phyloP scores from a whole-genome alignment of 2,797 vertebrate genomes.

The Crax fasciolata region DNA sequence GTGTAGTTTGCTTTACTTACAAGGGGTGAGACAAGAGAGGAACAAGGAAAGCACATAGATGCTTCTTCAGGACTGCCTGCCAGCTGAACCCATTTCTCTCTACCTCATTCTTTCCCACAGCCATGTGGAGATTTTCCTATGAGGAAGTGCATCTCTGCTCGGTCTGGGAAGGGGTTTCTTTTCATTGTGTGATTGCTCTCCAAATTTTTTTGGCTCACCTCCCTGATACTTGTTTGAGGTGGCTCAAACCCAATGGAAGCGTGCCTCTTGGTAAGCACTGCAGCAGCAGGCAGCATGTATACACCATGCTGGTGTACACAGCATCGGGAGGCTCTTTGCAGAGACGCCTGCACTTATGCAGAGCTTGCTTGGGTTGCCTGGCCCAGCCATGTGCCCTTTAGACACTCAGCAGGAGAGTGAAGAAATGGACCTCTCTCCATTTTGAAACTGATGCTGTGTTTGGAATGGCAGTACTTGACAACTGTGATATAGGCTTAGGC shows the following conservation, averaged over 20 bases:
- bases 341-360: not conserved
- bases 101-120: constrained; percentile 12
- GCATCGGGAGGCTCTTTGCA: not conserved
- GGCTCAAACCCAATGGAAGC: not conserved
- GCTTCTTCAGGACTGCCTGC: not conserved
- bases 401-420: fast-evolving
- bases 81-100: not conserved
- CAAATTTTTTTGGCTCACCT: not conserved
- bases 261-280: not conserved
- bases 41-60: not conserved
- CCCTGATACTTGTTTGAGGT: not conserved
- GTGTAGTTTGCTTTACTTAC: not conserved
- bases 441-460: not conserved
- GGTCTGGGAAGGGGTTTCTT: constrained; percentile 8
- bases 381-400: not conserved
- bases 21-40: not conserved
- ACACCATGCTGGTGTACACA: fast-evolving
- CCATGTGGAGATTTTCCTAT: not conserved
- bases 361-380: not conserved
- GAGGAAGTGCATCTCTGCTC: not conserved
- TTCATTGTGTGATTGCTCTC: not conserved
- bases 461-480: not conserved
- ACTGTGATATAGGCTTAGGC: not conserved
- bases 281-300: not conserved
- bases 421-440: not conserved